Evolutionary conservation across 2,888 invertebrate genomes (phyloP), one percentile per base, ranked within the genome.

Genomic region (Aphidoletes aphidimyza): DNA sequence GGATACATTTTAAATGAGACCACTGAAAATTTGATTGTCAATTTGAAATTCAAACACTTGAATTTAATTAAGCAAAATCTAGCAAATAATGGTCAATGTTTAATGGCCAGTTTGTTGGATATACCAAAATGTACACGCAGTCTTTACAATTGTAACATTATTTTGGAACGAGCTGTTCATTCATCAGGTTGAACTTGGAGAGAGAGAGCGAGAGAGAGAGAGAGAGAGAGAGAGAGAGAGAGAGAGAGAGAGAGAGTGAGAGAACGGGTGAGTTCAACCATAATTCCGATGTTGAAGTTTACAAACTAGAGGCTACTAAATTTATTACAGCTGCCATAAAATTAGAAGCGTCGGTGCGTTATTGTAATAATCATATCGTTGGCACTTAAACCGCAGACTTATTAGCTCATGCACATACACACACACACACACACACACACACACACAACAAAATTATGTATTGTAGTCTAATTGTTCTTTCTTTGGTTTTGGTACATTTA

Each of bases 341-440:
- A 69, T 69, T 69, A 30, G 69, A 69, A 69, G 69, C 30, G 69
- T 69, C 34, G 69, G 69, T 69, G 69, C 69, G 69, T 69, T 69
- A 69, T 69, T 69, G 69, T 34, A 69, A 69, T 69, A 69, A 69
- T 69, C 69, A 69, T 54, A 54, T 22, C 22, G 54, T 69, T 69
- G 69, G 30, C 5, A 69, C 34, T 30, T n/a, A 69, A 69, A 30
- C 69, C 69, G 69, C 69, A 69, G 30, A 69, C 69, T 69, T 69
- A 69, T 69, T 69, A 69, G 69, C 69, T 30, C 69, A 69, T 54
- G 54, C 30, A 69, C n/a, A n/a, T n/a, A n/a, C n/a, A n/a, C n/a
- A n/a, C n/a, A n/a, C n/a, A n/a, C n/a, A n/a, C n/a, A n/a, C n/a
- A n/a, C n/a, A n/a, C n/a, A n/a, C n/a, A n/a, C n/a, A n/a, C n/a